phyloP scores from a whole-genome alignment of 2,888 invertebrate genomes.

The Marronus borbonicus region DNA sequence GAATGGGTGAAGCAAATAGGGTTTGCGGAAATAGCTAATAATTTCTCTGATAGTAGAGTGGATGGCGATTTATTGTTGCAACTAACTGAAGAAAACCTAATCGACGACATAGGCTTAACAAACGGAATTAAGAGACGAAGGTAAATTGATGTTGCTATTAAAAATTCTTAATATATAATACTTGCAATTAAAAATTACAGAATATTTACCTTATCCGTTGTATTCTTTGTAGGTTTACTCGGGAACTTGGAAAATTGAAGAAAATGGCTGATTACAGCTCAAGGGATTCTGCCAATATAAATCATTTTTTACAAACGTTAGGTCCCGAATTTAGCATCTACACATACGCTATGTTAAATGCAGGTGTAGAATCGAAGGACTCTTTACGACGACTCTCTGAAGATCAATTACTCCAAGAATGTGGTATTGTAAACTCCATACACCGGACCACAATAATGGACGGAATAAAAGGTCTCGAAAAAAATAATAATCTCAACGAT shows the following conservation, averaged over 20 bases:
- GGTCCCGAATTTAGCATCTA: slow-evolving; percentile 95
- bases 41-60: slow-evolving; percentile 93
- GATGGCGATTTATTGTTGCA: slow-evolving; percentile 97
- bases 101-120: slow-evolving; percentile 91
- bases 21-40: slow-evolving; percentile 85
- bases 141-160: slow-evolving; percentile 67
- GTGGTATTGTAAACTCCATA: slow-evolving; percentile 94
- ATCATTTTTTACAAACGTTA: slow-evolving; percentile 86
- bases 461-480: slow-evolving; percentile 84
- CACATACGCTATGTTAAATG: slow-evolving; percentile 96
- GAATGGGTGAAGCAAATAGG: slow-evolving; percentile 99
- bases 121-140: slow-evolving; percentile 95
- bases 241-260: slow-evolving; percentile 94
- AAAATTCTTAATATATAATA: background rate
- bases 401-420: slow-evolving; percentile 92
- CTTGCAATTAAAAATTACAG: too few species aligned
- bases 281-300: slow-evolving; percentile 91
- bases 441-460: slow-evolving; percentile 93
- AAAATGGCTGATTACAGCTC: slow-evolving; percentile 98
- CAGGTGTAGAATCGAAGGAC: slow-evolving; percentile 91
- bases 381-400: slow-evolving; percentile 90
- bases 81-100: slow-evolving; percentile 92
- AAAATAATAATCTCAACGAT: slow-evolving; percentile 78
- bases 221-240: slow-evolving; percentile 79
- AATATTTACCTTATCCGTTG: background rate